Evolutionary conservation across 92 coral and sea anemone genomes (phyloP).

Genomic region (Scolanthus callimorphus): DNA sequence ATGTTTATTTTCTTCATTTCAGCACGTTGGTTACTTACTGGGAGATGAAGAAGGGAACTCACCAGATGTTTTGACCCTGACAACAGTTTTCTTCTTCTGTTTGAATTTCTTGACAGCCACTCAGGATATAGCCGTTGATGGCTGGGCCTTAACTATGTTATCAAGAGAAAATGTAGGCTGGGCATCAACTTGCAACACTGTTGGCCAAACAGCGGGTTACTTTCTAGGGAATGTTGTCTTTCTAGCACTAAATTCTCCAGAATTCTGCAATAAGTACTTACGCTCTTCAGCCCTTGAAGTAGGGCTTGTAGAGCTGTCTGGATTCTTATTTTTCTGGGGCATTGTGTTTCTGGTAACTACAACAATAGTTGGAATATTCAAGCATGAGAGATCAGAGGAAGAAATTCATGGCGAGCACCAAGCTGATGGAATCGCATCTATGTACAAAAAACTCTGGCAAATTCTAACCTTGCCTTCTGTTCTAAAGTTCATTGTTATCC

Average conservation of each 20-base stretch:
- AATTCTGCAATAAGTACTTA: constrained; percentile 79
- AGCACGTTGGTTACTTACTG: constrained; percentile 67
- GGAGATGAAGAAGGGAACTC: constrained; percentile 55
- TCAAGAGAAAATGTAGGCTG: constrained; percentile 91
- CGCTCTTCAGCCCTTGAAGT: constrained; percentile 50
- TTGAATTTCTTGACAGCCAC: constrained; percentile 93
- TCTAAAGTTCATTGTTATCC: constrained; percentile 53
- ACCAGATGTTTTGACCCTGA: constrained; percentile 59
- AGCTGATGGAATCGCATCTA: constrained; percentile 65
- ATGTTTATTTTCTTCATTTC: constrained; percentile 18
- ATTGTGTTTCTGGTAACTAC: constrained; percentile 77
- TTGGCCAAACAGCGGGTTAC: constrained; percentile 96
- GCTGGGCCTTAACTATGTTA: constrained; percentile 98
- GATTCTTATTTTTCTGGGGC: constrained; percentile 91
- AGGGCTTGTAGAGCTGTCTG: constrained; percentile 75
- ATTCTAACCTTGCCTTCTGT: constrained; percentile 78
- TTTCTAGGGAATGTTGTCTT: constrained; percentile 95
- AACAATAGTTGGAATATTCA: constrained; percentile 82
- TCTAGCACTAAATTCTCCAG: constrained; percentile 91
- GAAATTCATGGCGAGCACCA: constrained; percentile 64
- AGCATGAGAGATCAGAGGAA: constrained; percentile 72
- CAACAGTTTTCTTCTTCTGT: constrained; percentile 80
- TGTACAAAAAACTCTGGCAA: constrained; percentile 76
- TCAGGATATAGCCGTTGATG: constrained; percentile 97
- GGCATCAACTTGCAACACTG: constrained; percentile 96